Base-by-base conservation (phyloP, 1,140 invertebrate genomes). In the Tetramorium alpestre region DNA sequence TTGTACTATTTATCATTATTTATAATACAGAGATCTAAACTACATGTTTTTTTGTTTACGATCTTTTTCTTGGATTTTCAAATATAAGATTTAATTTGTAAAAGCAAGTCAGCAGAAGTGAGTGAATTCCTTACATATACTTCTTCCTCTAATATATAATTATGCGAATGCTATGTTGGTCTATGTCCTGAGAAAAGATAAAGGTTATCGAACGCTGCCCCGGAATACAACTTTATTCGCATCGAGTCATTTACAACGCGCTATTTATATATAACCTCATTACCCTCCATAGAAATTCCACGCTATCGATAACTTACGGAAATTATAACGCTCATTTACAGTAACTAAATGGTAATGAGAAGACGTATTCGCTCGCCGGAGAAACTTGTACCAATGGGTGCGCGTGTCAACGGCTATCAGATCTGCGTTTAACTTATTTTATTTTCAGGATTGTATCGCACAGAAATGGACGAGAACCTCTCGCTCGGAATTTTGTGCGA, bases 201-300 rank as follows among this genome's bases (percentile, higher is more conserved):
- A 87, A 87, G 60, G 62, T 87, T 87, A 86, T 85, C 75, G 25
- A 62, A 58, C 58, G 16, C 41, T 28, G 44, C 51, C 22, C 41
- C 8, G n/a, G 44, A 75, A 85, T 38, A 62, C 25, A 49, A 4
- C 76, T 87, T 88, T 88, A 58, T 87, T 70, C 25, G 18, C n/a
- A 11, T 11, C 5, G 16, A 11, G 25, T 41, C 28, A 16, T 56
- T 73, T 51, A 49, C 33, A 51, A 33, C 49, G 25, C 38, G 54
- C 49, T 88, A 89, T 80, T 80, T 80, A 78, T 88, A 70, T 69
- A 69, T 72, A 77, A 69, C 69, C 67, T 65, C n/a, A 25, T 38
- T 78, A 69, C 60, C 75, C 22, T 62, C 47, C 69, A 25, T 75
- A 44, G 76, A 84, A 86, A 72, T 65, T 82, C 64, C 67, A 28